Evolutionary conservation across 1,140 invertebrate genomes (phyloP).

Genomic region (Pseudomyrmex sp.): DNA sequence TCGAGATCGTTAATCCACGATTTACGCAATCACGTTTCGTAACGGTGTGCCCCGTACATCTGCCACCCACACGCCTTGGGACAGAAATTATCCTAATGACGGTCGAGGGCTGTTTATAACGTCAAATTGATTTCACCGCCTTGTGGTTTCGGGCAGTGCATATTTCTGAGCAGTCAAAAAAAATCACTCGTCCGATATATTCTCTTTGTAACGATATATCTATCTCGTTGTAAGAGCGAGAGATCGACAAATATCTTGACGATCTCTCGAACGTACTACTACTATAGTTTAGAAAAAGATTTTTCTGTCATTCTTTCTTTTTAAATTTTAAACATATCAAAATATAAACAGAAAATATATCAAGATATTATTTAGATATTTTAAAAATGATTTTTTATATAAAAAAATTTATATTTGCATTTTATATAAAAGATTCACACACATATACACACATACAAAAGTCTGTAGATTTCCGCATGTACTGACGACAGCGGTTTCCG

Average conservation of each 20-base stretch:
- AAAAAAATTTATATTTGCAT: neutral
- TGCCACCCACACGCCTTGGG: slow-evolving; percentile 82
- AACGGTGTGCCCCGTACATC: slow-evolving; percentile 76
- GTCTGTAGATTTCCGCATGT: slow-evolving; percentile 35
- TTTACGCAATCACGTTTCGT: slow-evolving; percentile 76
- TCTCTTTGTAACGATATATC: slow-evolving; percentile 43
- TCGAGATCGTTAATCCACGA: slow-evolving; percentile 75
- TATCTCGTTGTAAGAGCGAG: slow-evolving; percentile 28
- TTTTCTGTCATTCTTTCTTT: slow-evolving; percentile 19
- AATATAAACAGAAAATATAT: no score
- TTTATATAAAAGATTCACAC: slow-evolving; percentile 9
- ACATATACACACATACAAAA: neutral
- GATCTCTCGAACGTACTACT: neutral
- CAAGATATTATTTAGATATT: neutral
- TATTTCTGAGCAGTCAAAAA: slow-evolving; percentile 73
- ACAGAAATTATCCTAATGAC: slow-evolving; percentile 81
- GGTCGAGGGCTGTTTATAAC: slow-evolving; percentile 76
- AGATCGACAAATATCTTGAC: slow-evolving; percentile 14
- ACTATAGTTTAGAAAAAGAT: slow-evolving; percentile 3
- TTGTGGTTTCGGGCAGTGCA: slow-evolving; percentile 75
- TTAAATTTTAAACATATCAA: neutral
- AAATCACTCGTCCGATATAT: slow-evolving; percentile 72
- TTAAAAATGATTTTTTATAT: no score
- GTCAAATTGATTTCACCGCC: slow-evolving; percentile 81
- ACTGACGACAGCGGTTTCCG: slow-evolving; percentile 40